Evolutionary conservation across 2,888 invertebrate genomes (phyloP).

Genomic region (Thalpophila matura): DNA sequence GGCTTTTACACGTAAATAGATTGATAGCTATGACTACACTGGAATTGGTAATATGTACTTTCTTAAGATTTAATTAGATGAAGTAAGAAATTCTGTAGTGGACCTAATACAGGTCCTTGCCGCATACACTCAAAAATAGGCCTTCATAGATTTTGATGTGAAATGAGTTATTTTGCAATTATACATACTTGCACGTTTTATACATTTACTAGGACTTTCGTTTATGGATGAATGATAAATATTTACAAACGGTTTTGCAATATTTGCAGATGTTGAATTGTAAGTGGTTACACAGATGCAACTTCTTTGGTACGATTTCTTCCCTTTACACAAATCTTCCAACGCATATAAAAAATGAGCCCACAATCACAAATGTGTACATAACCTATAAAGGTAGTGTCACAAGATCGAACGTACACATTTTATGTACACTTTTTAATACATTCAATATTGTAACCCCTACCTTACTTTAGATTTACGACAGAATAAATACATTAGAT

Average conservation of each 20-base stretch:
- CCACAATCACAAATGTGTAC: constrained; percentile 27
- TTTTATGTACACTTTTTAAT: constrained; percentile 42
- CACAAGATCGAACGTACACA: constrained; percentile 37
- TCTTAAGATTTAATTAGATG: neutral
- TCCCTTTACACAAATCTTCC: too few relatives aligned
- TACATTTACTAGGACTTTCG: too few relatives aligned
- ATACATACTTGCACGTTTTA: too few relatives aligned
- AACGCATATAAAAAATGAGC: neutral
- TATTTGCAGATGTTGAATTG: too few relatives aligned
- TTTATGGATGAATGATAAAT: too few relatives aligned
- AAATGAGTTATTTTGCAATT: too few relatives aligned
- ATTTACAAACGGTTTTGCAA: too few relatives aligned
- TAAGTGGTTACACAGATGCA: too few relatives aligned
- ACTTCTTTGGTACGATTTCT: too few relatives aligned
- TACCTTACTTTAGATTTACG: constrained; percentile 27
- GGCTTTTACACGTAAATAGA: neutral
- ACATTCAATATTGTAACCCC: constrained; percentile 37
- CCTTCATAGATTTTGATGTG: neutral
- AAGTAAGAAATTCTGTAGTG: neutral
- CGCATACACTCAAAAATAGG: neutral
- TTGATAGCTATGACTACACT: neutral
- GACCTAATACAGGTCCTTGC: neutral
- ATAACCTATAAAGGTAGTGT: constrained; percentile 15
- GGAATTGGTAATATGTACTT: neutral
- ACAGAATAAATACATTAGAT: constrained; percentile 42